A percentile compares a stretch with the other conserved stretches of the same genome.
Evolutionary conservation across 2,797 vertebrate species (phyloP).

Genomic region (Nyctalus aviator): DNA sequence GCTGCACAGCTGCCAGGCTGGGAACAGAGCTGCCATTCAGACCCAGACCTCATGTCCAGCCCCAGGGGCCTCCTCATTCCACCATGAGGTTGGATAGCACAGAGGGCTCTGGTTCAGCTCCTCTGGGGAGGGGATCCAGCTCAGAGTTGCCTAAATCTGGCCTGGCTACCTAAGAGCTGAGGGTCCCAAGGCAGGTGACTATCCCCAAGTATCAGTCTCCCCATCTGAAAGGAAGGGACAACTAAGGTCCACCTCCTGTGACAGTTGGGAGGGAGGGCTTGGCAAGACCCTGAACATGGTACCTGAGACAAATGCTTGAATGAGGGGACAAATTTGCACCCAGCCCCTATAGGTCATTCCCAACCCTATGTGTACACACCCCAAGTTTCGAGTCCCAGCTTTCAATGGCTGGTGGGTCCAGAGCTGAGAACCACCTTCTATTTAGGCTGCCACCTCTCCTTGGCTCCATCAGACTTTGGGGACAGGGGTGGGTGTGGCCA

Average conservation of each 20-base stretch:
- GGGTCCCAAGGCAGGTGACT: accelerated
- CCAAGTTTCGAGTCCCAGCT: accelerated
- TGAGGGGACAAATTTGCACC: not conserved
- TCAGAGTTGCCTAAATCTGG: not conserved
- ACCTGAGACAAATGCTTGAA: not conserved
- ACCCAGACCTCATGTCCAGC: not conserved
- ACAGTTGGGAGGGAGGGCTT: accelerated
- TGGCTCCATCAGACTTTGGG: accelerated
- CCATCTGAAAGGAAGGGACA: not conserved
- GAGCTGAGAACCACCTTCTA: not conserved
- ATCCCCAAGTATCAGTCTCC: not conserved
- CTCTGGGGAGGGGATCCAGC: not conserved
- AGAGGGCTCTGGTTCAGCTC: not conserved
- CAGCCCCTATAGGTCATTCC: not conserved
- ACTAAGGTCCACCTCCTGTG: not conserved
- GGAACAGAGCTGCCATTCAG: conserved; percentile 71
- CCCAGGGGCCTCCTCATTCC: conserved; percentile 1
- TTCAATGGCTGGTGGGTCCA: not conserved
- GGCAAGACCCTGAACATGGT: not conserved
- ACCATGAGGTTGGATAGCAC: not conserved
- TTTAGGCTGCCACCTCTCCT: not conserved
- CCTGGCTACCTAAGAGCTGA: not conserved
- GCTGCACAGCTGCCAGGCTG: conserved; percentile 34
- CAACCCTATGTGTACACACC: accelerated
- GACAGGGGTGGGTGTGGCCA: not conserved